A percentile compares a stretch with the other conserved stretches of the same genome.
Conservation (phyloP, 1,140 invertebrate species). For the Mesaphorura yosii region DNA sequence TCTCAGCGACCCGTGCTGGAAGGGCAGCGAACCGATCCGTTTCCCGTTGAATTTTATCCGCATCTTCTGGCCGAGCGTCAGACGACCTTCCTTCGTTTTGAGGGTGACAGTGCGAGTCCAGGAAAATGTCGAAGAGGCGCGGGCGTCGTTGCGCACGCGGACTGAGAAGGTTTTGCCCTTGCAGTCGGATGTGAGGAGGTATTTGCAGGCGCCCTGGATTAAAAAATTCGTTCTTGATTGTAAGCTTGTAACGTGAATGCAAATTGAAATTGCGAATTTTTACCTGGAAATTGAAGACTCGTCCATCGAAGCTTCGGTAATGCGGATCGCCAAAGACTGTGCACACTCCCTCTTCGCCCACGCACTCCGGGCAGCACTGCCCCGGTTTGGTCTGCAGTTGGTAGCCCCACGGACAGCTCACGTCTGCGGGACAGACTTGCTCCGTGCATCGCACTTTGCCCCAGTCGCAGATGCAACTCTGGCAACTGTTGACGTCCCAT, state of each 20-base stretch:
- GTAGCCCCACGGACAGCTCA: constrained; percentile 59
- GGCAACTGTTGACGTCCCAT: constrained; percentile 75
- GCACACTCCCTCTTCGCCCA: constrained; percentile 74
- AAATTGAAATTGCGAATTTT: neutral
- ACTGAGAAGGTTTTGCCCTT: constrained; percentile 65
- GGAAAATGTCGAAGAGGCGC: constrained; percentile 60
- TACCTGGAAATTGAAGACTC: constrained; percentile 74
- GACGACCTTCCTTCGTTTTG: constrained; percentile 50
- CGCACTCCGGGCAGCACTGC: constrained; percentile 74
- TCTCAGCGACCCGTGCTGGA: constrained; percentile 33
- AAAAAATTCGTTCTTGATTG: constrained; percentile 12
- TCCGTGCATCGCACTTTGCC: constrained; percentile 68
- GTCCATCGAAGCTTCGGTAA: constrained; percentile 84
- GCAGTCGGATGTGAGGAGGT: constrained; percentile 72
- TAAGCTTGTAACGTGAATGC: neutral
- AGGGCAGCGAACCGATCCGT: constrained; percentile 56
- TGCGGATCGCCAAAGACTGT: constrained; percentile 87
- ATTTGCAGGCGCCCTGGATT: constrained; percentile 65
- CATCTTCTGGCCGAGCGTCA: constrained; percentile 77
- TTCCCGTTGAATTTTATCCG: constrained; percentile 74
- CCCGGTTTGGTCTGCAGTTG: constrained; percentile 55
- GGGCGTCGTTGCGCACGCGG: constrained; percentile 74
- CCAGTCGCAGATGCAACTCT: constrained; percentile 64
- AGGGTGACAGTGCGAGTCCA: constrained; percentile 80
- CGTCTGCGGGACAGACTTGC: constrained; percentile 52